Base-by-base conservation (phyloP, 1,140 invertebrate species). In the Drosophila yakuba region DNA sequence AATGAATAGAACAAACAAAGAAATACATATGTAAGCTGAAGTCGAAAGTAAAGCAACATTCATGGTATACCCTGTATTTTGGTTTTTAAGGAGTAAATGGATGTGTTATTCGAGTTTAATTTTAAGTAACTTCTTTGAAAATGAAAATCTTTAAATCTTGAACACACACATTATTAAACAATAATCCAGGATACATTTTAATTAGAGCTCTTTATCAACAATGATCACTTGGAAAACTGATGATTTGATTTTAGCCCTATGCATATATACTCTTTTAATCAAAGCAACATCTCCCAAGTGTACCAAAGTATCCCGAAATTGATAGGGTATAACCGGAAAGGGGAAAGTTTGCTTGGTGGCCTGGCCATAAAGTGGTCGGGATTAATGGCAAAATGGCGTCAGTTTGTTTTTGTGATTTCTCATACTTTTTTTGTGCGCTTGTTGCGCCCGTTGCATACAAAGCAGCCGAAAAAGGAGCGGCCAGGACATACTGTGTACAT, bases 381-480 rank as follows among this genome's bases (percentile, higher is more conserved):
- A 86, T 86, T 88, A 86, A 86, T 86, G 83, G 75, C 79, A 86
- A 86, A 86, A 86, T 86, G 83, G 83, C 83, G 83, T 86, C 83
- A 88, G 79, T 68, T 58, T 69, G 79, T 82, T 82, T 82, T 81
- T 75, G 44, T 68, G 67, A 74, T 64, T 80, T 67, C 28, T 35
- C 77, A 1, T 20, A 1, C n/a, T 17, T 17, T 17, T 80, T 51
- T 44, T 52, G 62, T 45, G 43, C 32, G 59, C 52, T 86, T 81
- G 73, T 78, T 83, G 59, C 73, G 60, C 81, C 69, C 64, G 66
- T 57, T 84, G 80, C 81, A 78, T 57, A 57, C 60, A 59, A 52
- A 68, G 50, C 74, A 64, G 47, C 56, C 43, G 45, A 66, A 74
- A 39, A 69, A 55, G 44, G 63, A 68, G 44, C 41, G 48, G 52